Evolutionary conservation across 2,113 vertebrate genomes (phyloP).

Genomic region (Campylorhamphus procurvoides): DNA sequence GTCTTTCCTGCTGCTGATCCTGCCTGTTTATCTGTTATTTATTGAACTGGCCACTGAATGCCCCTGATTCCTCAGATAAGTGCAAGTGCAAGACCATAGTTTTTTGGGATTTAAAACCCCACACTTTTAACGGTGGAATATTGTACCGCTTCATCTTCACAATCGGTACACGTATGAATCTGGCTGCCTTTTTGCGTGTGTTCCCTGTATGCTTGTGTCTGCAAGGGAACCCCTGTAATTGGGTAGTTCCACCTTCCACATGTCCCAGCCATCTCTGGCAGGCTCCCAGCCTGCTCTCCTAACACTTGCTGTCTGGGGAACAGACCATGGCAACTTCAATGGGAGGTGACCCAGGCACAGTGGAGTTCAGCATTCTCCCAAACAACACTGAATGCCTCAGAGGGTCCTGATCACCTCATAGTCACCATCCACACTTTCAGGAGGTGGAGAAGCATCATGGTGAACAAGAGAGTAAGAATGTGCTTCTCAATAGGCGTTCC

Average conservation of each 20-base stretch:
- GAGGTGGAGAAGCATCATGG: background rate
- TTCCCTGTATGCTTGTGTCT: background rate
- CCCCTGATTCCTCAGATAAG: background rate
- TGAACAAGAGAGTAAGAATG: background rate
- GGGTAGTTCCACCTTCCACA: background rate
- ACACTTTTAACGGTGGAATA: background rate
- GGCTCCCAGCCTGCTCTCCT: background rate
- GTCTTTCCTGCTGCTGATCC: background rate
- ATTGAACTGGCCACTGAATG: background rate
- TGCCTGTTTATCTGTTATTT: background rate
- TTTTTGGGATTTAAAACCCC: background rate
- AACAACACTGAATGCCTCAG: background rate
- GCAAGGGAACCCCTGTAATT: background rate
- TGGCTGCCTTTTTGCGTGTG: background rate
- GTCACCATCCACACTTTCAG: background rate
- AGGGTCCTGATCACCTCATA: background rate
- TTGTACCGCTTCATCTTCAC: background rate
- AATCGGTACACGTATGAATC: fast-evolving
- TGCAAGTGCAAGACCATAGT: background rate
- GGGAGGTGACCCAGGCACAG: fast-evolving
- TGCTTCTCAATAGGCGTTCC: background rate
- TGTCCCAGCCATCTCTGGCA: fast-evolving
- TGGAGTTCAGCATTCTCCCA: background rate
- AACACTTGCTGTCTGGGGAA: fast-evolving
- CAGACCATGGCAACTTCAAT: fast-evolving